A percentile compares a stretch with the other conserved stretches of the same genome.
phyloP scores from a whole-genome alignment of 2,888 invertebrate species.

The Gisinianus flammeolus region DNA sequence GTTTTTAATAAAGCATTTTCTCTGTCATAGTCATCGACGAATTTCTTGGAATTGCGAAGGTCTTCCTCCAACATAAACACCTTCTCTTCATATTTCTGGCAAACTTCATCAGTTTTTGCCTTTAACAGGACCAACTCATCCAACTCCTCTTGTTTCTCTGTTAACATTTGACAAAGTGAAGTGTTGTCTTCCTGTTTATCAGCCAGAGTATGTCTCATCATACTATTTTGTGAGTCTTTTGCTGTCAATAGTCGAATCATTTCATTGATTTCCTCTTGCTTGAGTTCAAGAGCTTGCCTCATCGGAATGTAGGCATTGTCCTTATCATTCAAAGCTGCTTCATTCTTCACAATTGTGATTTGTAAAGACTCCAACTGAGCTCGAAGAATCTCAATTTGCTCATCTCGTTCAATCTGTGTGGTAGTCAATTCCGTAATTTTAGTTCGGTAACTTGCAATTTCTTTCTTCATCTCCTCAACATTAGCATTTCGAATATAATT shows the following conservation, averaged over 20 bases:
- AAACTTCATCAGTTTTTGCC: not conserved
- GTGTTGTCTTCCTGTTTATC: not conserved
- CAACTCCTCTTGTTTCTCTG: not conserved
- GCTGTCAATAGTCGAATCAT: not conserved
- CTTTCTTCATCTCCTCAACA: not conserved
- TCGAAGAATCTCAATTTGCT: not conserved
- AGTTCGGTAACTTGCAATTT: not conserved
- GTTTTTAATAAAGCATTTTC: constrained; percentile 28
- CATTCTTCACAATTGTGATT: not conserved
- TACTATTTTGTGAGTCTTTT: not conserved
- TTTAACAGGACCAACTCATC: not conserved
- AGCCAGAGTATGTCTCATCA: not conserved
- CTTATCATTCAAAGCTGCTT: not conserved
- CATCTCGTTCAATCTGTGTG: not conserved
- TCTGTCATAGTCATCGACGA: constrained; percentile 9
- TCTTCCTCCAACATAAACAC: not conserved
- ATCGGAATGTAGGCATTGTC: not conserved
- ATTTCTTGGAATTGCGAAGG: not conserved
- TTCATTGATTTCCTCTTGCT: not conserved
- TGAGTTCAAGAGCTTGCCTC: not conserved
- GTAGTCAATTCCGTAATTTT: not conserved
- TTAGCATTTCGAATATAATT: not conserved
- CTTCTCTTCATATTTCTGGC: not conserved
- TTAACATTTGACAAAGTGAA: not conserved
- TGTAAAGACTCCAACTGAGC: not conserved